A percentile compares a stretch with the other conserved stretches of the same genome.
Conservation (phyloP, 2,113 vertebrate species). For the Pluvialis apricaria region DNA sequence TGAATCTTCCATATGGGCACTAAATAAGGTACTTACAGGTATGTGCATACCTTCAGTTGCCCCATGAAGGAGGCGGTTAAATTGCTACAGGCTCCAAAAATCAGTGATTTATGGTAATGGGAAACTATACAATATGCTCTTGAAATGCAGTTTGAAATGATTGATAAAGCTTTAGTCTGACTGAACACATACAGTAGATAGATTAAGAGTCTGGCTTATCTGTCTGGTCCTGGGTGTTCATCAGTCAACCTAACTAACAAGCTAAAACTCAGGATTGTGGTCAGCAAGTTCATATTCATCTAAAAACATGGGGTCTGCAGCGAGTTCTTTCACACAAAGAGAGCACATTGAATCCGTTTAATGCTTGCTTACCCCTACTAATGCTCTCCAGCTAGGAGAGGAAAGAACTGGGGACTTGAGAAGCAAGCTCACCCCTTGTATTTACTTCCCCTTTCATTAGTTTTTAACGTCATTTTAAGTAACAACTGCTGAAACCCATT, state of each 20-base stretch:
- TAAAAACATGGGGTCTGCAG: constrained; percentile 17
- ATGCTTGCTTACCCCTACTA: constrained; percentile 11
- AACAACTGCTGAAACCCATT: constrained; percentile 64
- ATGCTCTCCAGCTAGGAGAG: neutral
- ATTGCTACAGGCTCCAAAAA: neutral
- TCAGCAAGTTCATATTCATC: constrained; percentile 40
- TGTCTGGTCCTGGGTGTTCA: constrained; percentile 33
- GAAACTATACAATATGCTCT: constrained; percentile 27
- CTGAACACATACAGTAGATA: constrained; percentile 48
- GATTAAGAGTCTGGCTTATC: constrained; percentile 45
- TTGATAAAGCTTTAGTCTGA: constrained; percentile 37
- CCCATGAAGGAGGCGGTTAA: neutral
- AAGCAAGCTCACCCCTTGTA: constrained; percentile 8
- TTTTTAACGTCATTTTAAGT: constrained; percentile 43
- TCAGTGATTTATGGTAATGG: constrained; percentile 13
- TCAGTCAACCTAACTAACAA: constrained; percentile 46
- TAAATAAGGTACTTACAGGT: neutral
- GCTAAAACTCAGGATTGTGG: constrained; percentile 22
- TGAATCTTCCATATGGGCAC: neutral
- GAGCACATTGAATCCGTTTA: constrained; percentile 27
- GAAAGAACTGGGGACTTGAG: neutral
- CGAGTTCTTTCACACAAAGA: constrained; percentile 20
- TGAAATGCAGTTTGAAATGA: constrained; percentile 46
- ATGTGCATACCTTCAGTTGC: neutral
- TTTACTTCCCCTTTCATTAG: constrained; percentile 34